These are phyloP conservation scores for Polypedilum vanderplanki DNA, from an alignment of 1,140 invertebrate genomes.

Conservation along the genomic window DNA sequence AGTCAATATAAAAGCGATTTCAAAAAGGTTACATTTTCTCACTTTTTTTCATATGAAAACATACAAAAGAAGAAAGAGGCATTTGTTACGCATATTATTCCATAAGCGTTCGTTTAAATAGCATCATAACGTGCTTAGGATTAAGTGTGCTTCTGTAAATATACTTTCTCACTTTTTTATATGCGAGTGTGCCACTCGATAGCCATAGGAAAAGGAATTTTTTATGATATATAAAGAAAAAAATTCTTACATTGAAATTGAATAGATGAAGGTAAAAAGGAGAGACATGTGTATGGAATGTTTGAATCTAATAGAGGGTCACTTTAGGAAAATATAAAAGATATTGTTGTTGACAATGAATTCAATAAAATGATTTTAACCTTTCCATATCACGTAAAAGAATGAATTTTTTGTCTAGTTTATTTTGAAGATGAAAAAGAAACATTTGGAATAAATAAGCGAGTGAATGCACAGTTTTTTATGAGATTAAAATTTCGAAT, in stretches of 20 bases:
- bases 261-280: background rate
- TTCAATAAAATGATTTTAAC: background rate
- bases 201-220: background rate
- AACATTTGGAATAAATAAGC: too few species aligned
- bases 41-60: background rate
- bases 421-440: too few species aligned
- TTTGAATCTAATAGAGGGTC: slow-evolving; percentile 24
- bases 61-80: background rate
- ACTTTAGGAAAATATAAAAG: background rate
- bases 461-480: too few species aligned
- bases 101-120: slow-evolving; percentile 7
- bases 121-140: slow-evolving; percentile 23
- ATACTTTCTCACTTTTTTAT: slow-evolving; percentile 1
- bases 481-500: too few species aligned
- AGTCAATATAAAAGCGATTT: slow-evolving; percentile 27
- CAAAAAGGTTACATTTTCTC: background rate
- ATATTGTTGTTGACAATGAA: background rate
- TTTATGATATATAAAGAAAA: slow-evolving; percentile 6
- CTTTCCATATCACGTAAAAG: background rate
- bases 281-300: slow-evolving; percentile 23
- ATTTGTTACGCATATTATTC: slow-evolving; percentile 16
- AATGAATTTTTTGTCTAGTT: background rate
- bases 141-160: slow-evolving; percentile 20
- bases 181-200: background rate
- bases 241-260: background rate